phyloP scores from a whole-genome alignment of 2,797 vertebrate species.

The Syndactyla subalaris region DNA sequence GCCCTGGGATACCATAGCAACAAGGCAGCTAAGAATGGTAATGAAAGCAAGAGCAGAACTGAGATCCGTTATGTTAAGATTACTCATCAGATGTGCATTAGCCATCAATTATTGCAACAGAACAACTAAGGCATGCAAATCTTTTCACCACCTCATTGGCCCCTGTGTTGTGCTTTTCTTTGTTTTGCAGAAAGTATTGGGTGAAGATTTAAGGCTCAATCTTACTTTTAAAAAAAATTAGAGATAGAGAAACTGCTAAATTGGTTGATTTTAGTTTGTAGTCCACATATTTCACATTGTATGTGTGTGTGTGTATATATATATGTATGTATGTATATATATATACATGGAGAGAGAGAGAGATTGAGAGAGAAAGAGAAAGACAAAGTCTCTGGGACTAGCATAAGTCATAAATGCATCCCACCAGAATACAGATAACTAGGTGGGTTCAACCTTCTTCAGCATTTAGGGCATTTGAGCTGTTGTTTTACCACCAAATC shows the following conservation, averaged over 20 bases:
- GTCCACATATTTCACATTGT: neutral
- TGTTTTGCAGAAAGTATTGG: neutral
- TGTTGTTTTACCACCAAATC: neutral
- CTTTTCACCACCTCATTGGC: neutral
- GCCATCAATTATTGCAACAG: neutral
- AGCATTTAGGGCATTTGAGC: neutral
- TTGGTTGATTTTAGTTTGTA: neutral
- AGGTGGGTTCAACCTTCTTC: neutral
- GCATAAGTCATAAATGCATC: neutral
- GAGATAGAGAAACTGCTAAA: neutral
- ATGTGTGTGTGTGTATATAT: neutral
- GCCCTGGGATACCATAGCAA: neutral
- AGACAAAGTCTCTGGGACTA: neutral
- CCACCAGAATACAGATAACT: neutral
- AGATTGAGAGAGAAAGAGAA: neutral
- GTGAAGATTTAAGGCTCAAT: slow-evolving; percentile 13
- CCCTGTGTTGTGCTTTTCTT: neutral
- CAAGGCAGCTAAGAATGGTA: neutral
- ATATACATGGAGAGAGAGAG: fast-evolving
- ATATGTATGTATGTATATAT: no score
- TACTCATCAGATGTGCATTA: neutral
- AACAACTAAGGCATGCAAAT: slow-evolving; percentile 10
- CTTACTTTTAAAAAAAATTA: neutral
- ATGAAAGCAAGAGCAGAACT: neutral
- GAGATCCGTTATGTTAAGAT: neutral